phyloP scores from a whole-genome alignment of 1,140 invertebrate genomes.

The Diachasma alloeum region DNA sequence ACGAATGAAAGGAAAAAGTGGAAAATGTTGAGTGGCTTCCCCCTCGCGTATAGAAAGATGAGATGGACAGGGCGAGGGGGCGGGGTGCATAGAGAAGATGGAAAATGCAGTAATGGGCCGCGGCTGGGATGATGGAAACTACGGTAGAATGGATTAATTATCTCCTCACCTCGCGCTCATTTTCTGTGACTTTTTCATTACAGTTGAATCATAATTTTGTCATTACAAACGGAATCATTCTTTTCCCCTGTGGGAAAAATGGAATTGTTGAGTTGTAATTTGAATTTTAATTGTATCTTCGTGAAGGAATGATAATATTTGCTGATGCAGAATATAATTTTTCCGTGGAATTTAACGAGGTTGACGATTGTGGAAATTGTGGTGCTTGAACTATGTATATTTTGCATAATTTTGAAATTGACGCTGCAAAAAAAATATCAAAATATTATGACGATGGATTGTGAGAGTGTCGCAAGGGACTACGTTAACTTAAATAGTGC shows the following conservation, averaged over 20 bases:
- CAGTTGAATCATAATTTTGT: constrained; percentile 6
- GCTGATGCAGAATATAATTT: no score
- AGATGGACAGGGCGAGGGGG: constrained; percentile 24
- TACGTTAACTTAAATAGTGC: no score
- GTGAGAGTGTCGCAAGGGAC: no score
- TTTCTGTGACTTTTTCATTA: constrained; percentile 30
- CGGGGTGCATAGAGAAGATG: constrained; percentile 10
- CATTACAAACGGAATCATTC: neutral
- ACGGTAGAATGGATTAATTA: constrained; percentile 45
- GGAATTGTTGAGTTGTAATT: neutral
- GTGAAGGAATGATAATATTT: neutral
- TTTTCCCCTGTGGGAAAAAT: neutral
- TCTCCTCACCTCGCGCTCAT: constrained; percentile 20
- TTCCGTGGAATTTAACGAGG: no score
- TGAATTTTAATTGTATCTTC: neutral
- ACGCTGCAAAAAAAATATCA: no score
- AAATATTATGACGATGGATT: no score
- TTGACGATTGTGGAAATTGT: no score
- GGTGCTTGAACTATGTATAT: no score
- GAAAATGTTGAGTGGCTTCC: constrained; percentile 47
- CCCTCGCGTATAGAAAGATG: constrained; percentile 24
- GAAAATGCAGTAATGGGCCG: constrained; percentile 25
- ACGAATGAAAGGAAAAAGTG: constrained; percentile 14
- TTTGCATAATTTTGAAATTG: no score
- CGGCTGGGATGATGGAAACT: constrained; percentile 23